phyloP scores from a whole-genome alignment of 2,888 invertebrate species.

The Zootermopsis nevadensis region DNA sequence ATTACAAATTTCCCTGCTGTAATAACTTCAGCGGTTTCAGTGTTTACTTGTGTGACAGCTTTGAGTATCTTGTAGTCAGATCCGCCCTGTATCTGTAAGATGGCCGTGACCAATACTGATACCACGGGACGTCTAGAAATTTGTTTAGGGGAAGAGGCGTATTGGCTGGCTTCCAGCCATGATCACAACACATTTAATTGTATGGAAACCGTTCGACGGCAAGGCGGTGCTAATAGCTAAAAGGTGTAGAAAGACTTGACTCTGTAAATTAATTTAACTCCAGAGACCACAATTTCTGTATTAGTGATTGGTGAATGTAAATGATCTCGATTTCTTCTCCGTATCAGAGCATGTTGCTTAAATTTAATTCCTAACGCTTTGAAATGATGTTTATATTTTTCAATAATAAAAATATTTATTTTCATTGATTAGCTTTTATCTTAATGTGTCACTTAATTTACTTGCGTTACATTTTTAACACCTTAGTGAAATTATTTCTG shows the following conservation, averaged over 20 bases:
- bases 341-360: not conserved
- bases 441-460: too few relatives aligned
- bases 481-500: too few relatives aligned
- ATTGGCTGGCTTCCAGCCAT: not conserved
- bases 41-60: not conserved
- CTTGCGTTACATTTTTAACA: too few relatives aligned
- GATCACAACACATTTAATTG: conserved; percentile 13
- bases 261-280: conserved; percentile 15
- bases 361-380: too few relatives aligned
- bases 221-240: conserved; percentile 20
- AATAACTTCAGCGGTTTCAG: not conserved
- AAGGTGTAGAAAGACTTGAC: not conserved
- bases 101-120: conserved; percentile 1
- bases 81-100: not conserved
- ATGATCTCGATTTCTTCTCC: not conserved
- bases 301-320: not conserved
- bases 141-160: conserved; percentile 26
- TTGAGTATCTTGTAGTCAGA: not conserved
- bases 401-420: too few relatives aligned
- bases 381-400: too few relatives aligned
- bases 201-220: conserved; percentile 12
- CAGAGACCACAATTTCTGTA: not conserved
- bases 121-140: conserved; percentile 21
- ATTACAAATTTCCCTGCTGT: too few relatives aligned
- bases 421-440: too few relatives aligned